These are phyloP conservation scores for Trididemnum miniatum DNA, from an alignment of 23 tunicate genomes.

Conservation along the genomic window DNA sequence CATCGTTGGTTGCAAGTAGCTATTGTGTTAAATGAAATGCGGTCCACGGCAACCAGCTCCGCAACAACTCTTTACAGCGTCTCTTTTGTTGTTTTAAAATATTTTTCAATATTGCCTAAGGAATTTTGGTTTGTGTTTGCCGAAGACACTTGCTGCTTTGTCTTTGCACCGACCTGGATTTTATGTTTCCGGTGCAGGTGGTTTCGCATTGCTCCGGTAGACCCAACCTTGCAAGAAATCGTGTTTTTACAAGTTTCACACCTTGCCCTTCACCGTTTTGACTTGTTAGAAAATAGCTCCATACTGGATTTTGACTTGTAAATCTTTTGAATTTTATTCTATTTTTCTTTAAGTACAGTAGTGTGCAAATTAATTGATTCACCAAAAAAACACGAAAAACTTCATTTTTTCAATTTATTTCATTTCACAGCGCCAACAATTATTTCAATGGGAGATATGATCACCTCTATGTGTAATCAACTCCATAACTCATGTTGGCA, in stretches of 20 bases:
- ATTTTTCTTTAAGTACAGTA: neutral
- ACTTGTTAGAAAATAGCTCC: slow-evolving; percentile 50
- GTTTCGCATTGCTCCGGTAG: slow-evolving; percentile 66
- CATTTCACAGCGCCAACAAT: no score
- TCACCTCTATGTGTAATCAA: no score
- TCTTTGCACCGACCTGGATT: slow-evolving; percentile 44
- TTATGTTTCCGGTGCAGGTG: slow-evolving; percentile 45
- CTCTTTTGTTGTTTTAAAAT: slow-evolving; percentile 43
- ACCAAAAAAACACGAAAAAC: no score
- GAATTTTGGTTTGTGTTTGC: neutral
- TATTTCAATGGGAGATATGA: no score
- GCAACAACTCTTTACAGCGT: no score
- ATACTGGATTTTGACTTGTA: slow-evolving; percentile 45
- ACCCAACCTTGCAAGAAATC: slow-evolving; percentile 50
- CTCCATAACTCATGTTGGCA: no score
- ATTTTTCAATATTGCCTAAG: slow-evolving; percentile 8
- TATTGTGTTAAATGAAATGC: slow-evolving; percentile 48
- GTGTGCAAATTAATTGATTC: no score
- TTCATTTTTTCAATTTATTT: no score
- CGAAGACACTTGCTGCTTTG: slow-evolving; percentile 12
- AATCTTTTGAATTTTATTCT: slow-evolving; percentile 56
- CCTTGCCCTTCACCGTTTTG: slow-evolving; percentile 55
- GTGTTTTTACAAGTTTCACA: slow-evolving; percentile 60
- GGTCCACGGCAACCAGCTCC: slow-evolving; percentile 56
- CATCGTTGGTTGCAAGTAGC: slow-evolving; percentile 49